phyloP scores from a whole-genome alignment of 2,888 invertebrate genomes.

The Parnassius orleans region DNA sequence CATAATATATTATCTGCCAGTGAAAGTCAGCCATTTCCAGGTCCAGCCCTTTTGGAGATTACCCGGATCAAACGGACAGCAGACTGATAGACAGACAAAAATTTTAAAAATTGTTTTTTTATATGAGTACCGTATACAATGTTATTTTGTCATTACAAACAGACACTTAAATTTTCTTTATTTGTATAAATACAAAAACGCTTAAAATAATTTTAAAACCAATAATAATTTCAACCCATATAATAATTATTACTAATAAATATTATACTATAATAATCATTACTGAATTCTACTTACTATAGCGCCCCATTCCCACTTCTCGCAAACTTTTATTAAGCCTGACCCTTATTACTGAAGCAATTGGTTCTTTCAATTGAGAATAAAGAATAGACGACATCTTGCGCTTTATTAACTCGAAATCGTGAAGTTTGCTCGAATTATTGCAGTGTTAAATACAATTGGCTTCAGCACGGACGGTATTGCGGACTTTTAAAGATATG shows the following conservation, averaged over 20 bases:
- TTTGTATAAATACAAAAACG: too few species aligned
- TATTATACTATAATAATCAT: background rate
- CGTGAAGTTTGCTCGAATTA: slow-evolving; percentile 40
- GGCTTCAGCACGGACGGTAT: slow-evolving; percentile 3
- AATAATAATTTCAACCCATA: background rate
- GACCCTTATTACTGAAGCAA: slow-evolving; percentile 67
- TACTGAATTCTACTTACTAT: slow-evolving; percentile 9
- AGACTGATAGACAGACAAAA: too few species aligned
- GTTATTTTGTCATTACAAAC: too few species aligned
- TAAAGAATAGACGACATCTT: slow-evolving; percentile 66
- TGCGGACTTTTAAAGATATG: slow-evolving; percentile 24
- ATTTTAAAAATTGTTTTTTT: too few species aligned
- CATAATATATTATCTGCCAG: too few species aligned
- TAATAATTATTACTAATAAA: background rate
- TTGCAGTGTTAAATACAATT: slow-evolving; percentile 35
- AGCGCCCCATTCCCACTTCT: slow-evolving; percentile 32
- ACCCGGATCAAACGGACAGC: too few species aligned
- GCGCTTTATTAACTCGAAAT: slow-evolving; percentile 59
- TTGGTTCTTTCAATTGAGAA: slow-evolving; percentile 59
- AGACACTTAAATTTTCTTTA: too few species aligned
- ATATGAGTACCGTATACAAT: too few species aligned
- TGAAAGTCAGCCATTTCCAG: too few species aligned
- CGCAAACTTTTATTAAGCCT: slow-evolving; percentile 51
- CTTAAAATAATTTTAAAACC: too few species aligned
- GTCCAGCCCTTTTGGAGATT: too few species aligned